Evolutionary conservation across 2,113 vertebrate genomes (phyloP), one percentile per base, ranked within the genome.

Genomic region (Alethe castanea): DNA sequence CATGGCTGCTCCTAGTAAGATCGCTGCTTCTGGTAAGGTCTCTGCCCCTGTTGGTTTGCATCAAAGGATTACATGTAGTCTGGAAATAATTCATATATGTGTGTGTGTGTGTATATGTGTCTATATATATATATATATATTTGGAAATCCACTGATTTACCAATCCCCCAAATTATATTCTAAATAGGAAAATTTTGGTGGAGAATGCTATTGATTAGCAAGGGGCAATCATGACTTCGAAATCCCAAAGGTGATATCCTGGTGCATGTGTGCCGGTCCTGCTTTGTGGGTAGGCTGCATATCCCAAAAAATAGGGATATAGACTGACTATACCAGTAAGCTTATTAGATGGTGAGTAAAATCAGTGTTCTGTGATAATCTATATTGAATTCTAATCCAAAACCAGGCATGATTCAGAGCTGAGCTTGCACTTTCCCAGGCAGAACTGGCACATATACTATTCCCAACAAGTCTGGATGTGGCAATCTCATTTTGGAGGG

Each of bases 61-160:
- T 56, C 38, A 76, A 72, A 94, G 18, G 8, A 26, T 38, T 60
- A 18, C 18, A 48, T 45, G 42, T 12, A 60, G 11, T 56, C 48
- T 83, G n/a, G 9, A 54, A 82, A 89, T 48, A 61, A 69, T n/a
- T 44, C 2, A 36, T 23, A 48, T 22, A 36, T n/a, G 2, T 50
- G 3, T 33, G 8, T 60, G 1, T 33, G 1, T 52, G 9, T 40
- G 7, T 33, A 16, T 33, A 12, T 42, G 1, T 25, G 5, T 12
- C 4, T 4, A 0, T 24, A 5, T 18, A 14, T 7, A 15, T n/a
- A 4, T 29, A 19, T 7, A 13, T 45, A 2, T 33, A 8, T 88
- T 50, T 62, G 25, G 42, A 66, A 90, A 74, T 25, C 25, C 47
- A 62, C 9, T 5, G 5, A 24, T 61, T 83, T 53, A 18, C 28